These are phyloP conservation scores for Fopius arisanus DNA, from an alignment of 1,140 invertebrate genomes.

Conservation along the genomic window DNA sequence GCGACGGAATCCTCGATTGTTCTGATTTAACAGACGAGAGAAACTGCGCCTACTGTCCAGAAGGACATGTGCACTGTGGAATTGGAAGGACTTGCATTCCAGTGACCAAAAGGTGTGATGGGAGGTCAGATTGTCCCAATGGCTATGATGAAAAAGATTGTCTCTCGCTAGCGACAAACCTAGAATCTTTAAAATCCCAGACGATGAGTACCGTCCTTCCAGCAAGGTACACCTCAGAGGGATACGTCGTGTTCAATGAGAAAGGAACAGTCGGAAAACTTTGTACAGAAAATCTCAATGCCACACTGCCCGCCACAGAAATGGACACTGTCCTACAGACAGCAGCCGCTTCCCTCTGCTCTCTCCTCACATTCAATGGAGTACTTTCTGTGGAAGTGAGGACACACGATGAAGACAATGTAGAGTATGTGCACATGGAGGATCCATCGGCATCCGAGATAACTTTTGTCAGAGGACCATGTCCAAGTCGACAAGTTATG, in stretches of 20 bases:
- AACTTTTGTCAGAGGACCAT: constrained; percentile 78
- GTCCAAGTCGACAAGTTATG: constrained; percentile 79
- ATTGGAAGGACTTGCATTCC: constrained; percentile 78
- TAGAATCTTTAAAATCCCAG: constrained; percentile 67
- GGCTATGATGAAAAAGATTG: constrained; percentile 87
- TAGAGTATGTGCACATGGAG: constrained; percentile 79
- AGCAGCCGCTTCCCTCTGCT: constrained; percentile 80
- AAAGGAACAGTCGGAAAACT: constrained; percentile 82
- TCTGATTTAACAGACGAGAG: constrained; percentile 83
- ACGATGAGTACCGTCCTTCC: constrained; percentile 71
- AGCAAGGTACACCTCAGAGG: constrained; percentile 73
- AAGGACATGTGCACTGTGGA: constrained; percentile 78
- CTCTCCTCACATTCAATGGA: constrained; percentile 73
- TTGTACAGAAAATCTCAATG: constrained; percentile 77
- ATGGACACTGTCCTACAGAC: constrained; percentile 69
- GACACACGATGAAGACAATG: constrained; percentile 63
- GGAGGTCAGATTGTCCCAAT: constrained; percentile 82
- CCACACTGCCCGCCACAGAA: constrained; percentile 64
- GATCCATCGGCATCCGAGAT: constrained; percentile 82
- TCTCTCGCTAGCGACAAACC: constrained; percentile 75
- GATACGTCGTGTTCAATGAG: constrained; percentile 84
- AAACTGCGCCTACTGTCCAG: constrained; percentile 78
- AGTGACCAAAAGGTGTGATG: constrained; percentile 78
- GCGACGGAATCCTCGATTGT: constrained; percentile 88
- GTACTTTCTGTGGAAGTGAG: constrained; percentile 68